phyloP scores from a whole-genome alignment of 2,888 invertebrate genomes.

The Frankliniella intonsa region DNA sequence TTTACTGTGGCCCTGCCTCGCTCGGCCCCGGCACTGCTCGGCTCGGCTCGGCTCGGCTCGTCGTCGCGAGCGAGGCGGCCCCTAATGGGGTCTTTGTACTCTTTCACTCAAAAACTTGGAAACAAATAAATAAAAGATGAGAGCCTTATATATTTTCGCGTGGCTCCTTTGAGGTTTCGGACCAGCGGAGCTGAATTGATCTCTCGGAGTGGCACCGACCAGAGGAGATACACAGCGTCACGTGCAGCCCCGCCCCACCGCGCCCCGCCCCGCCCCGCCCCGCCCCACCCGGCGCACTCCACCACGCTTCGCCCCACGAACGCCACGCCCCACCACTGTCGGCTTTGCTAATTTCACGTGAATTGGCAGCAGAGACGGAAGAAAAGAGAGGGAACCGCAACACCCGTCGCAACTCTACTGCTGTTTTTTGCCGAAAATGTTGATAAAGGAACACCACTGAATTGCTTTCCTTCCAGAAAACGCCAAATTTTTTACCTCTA shows the following conservation, averaged over 20 bases:
- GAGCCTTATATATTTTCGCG: slow-evolving; percentile 1
- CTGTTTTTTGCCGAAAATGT: too few relatives aligned
- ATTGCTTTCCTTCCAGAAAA: too few relatives aligned
- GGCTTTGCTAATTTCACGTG: background rate
- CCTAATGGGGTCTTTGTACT: slow-evolving; percentile 26
- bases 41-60: background rate
- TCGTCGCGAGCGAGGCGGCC: background rate
- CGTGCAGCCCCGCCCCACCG: background rate
- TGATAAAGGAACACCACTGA: too few relatives aligned
- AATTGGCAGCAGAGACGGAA: too few relatives aligned
- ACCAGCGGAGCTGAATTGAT: background rate
- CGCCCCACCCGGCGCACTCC: background rate
- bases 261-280: background rate
- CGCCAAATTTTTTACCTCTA: too few relatives aligned
- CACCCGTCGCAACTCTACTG: too few relatives aligned
- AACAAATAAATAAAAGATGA: slow-evolving; percentile 26
- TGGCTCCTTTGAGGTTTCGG: slow-evolving; percentile 23
- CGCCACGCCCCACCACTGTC: background rate
- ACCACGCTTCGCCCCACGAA: too few relatives aligned
- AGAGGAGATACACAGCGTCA: too few relatives aligned
- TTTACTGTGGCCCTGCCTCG: background rate
- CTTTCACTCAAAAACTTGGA: slow-evolving; percentile 25
- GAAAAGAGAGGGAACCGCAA: too few relatives aligned
- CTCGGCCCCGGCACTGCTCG: background rate
- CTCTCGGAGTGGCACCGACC: too few relatives aligned